Percentiles rank a stretch among this genome's conserved stretches.
These are phyloP conservation scores for Chromoteleia sp. DNA, from an alignment of 2,888 invertebrate species.

Conservation along the genomic window DNA sequence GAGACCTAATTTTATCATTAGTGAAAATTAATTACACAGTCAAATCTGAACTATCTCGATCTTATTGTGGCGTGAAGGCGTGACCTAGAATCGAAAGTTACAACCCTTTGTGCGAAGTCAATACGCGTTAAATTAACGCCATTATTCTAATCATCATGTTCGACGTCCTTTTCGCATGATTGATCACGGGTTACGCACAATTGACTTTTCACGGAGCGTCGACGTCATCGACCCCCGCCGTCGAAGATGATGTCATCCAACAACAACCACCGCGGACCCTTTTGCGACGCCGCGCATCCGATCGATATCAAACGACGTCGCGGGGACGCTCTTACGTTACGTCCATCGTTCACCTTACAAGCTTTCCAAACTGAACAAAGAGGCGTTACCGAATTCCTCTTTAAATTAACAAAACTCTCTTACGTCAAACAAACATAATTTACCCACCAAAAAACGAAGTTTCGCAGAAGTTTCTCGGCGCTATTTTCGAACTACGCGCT, in stretches of 20 bases:
- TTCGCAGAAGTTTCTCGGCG: no score
- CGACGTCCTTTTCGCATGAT: constrained; percentile 26
- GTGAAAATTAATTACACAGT: no score
- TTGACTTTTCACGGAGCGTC: constrained; percentile 38
- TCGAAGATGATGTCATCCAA: constrained; percentile 52
- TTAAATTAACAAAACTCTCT: no score
- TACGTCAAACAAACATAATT: no score
- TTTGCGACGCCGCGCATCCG: constrained; percentile 53
- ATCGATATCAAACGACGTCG: constrained; percentile 62
- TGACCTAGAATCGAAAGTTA: no score
- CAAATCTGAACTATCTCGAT: no score
- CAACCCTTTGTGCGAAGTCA: no score
- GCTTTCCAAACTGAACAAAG: neutral
- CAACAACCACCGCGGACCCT: constrained; percentile 22
- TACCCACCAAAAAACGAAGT: no score
- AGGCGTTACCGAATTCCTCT: no score
- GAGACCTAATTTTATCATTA: no score
- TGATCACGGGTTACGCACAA: constrained; percentile 41
- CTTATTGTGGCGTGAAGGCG: no score
- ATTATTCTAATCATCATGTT: constrained; percentile 19
- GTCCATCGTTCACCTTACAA: neutral
- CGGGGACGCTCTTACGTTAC: constrained; percentile 1
- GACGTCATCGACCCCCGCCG: constrained; percentile 40
- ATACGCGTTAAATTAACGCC: constrained; percentile 1
- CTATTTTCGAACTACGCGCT: no score